These are phyloP conservation scores for Halyomorpha halys DNA, from an alignment of 1,140 invertebrate species.

Conservation along the genomic window DNA sequence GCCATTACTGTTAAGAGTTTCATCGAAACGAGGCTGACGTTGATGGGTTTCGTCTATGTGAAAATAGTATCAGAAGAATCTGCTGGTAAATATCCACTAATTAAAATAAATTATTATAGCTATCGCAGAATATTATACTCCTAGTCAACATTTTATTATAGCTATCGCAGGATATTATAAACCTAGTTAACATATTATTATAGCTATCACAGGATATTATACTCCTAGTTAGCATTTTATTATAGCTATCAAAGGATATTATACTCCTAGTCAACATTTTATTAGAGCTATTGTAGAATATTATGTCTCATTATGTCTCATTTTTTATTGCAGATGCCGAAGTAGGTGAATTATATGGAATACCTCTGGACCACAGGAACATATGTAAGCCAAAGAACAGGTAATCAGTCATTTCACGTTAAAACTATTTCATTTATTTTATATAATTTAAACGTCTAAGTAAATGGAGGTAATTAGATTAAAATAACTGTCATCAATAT, in stretches of 20 bases:
- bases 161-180: too few species aligned
- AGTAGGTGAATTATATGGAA: conserved; percentile 50
- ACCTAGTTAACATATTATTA: too few species aligned
- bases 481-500: too few species aligned
- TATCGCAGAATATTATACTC: too few species aligned
- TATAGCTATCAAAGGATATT: too few species aligned
- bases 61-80: conserved; percentile 55
- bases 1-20: conserved; percentile 50
- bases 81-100: conserved; percentile 50
- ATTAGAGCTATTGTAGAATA: background rate
- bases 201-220: too few species aligned
- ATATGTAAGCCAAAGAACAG: conserved; percentile 56
- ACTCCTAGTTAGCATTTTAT: background rate
- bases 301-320: background rate
- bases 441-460: too few species aligned
- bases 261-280: background rate
- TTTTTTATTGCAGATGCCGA: conserved; percentile 46
- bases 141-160: too few species aligned
- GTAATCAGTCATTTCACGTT: conserved; percentile 23
- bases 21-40: conserved; percentile 53
- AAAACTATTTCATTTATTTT: too few species aligned
- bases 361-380: conserved; percentile 55
- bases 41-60: conserved; percentile 55
- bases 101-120: too few species aligned
- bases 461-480: too few species aligned